These are phyloP conservation scores for Tromatobia lineatoria DNA, from an alignment of 2,888 invertebrate species.

Conservation along the genomic window DNA sequence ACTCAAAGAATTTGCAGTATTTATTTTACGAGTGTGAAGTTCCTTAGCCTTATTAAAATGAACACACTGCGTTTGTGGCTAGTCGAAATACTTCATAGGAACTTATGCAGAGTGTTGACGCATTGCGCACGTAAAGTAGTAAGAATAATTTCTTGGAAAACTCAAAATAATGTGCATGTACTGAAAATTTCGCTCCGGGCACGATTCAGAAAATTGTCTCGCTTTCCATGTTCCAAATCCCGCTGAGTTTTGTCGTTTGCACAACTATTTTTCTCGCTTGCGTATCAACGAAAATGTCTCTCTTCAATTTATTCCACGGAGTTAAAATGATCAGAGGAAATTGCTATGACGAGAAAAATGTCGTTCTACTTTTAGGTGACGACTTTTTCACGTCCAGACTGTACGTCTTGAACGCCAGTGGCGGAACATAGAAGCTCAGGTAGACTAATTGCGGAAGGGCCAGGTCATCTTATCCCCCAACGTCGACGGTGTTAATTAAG, in stretches of 20 bases:
- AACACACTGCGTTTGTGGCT: background rate
- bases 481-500: slow-evolving; percentile 23
- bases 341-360: background rate
- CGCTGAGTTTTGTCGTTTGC: background rate
- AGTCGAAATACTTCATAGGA: background rate
- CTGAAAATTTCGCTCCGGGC: background rate
- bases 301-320: background rate
- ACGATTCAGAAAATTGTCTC: slow-evolving; percentile 5
- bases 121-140: background rate
- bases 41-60: too few relatives aligned
- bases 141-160: background rate
- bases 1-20: too few relatives aligned
- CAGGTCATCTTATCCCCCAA: background rate
- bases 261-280: background rate
- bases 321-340: background rate
- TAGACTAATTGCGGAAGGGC: slow-evolving; percentile 50
- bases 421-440: slow-evolving; percentile 1
- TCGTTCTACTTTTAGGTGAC: slow-evolving; percentile 20
- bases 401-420: background rate
- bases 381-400: background rate
- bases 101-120: background rate
- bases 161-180: slow-evolving; percentile 3
- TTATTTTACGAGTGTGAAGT: too few relatives aligned
- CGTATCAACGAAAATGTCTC: background rate
- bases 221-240: background rate